Evolutionary conservation across 1,140 invertebrate species (phyloP).

Genomic region (Procambarus virginalis): DNA sequence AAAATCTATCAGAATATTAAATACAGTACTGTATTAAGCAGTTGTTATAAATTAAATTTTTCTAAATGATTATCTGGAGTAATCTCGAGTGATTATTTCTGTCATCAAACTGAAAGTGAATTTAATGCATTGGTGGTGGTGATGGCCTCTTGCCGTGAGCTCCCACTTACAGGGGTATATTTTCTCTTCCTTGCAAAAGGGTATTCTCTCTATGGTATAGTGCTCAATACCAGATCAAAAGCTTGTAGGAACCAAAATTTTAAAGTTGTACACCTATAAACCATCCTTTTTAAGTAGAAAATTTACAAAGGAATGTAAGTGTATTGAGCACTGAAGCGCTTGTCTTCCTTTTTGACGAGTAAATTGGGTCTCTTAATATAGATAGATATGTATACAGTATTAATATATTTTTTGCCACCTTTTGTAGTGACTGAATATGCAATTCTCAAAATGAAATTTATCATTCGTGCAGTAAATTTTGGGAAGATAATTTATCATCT

Average conservation of each 20-base stretch:
- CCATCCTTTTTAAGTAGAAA: background rate
- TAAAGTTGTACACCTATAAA: conserved; percentile 8
- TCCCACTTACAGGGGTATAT: background rate
- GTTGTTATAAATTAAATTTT: background rate
- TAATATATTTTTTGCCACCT: background rate
- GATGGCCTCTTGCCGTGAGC: conserved; percentile 9
- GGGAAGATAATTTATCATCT: background rate
- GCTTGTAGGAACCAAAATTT: background rate
- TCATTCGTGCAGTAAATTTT: background rate
- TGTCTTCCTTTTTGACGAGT: conserved; percentile 52
- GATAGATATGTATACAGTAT: conserved; percentile 6
- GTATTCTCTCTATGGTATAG: conserved; percentile 13
- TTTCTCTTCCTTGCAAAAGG: background rate
- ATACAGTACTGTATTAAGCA: background rate
- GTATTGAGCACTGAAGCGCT: conserved; percentile 42
- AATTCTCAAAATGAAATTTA: conserved; percentile 13
- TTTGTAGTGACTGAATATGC: background rate
- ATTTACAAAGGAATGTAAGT: background rate
- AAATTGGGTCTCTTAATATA: conserved; percentile 27
- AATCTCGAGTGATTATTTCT: background rate
- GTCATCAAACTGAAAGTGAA: background rate
- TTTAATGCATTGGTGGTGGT: background rate
- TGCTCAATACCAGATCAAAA: conserved; percentile 47
- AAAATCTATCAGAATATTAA: background rate
- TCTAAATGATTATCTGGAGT: background rate